Base-by-base conservation (phyloP, 2,888 invertebrate species). In the Euphydryas editha region DNA sequence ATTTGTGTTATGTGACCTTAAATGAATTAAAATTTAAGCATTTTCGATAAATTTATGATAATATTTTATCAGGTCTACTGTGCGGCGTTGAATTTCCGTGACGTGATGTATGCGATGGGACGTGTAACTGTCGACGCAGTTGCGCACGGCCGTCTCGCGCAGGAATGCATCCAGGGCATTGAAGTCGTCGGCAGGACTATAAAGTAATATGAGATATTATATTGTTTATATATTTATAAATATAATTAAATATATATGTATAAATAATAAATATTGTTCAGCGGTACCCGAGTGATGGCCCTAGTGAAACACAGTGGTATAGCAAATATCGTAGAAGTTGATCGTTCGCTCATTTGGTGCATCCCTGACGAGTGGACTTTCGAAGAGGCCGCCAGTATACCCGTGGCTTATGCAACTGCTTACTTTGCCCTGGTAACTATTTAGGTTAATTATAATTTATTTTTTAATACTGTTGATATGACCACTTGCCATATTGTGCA, bases 71-170 rank as follows among this genome's bases (percentile, higher is more conserved):
- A 90, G 96, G 94, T 68, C 0, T 63, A 68, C 70, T 97, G 95
- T 81, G 90, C 96, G 0, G 93, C 97, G 0, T 81, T 98, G 10
- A 98, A 98, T 84, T 98, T 98, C 93, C 94, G 96, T 70, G 98
- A 98, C 80, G 90, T 98, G 0, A 97, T 98, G 98, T 86, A 96
- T 15, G 96, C 97, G 0, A 96, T 96, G n/a, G 98, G 97, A 1
- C 96, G 96, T 79, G 90, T 98, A 24, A 94, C 95, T 17, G 93
- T 94, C 1, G 97, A 98, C 80, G 93, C 95, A 11, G 93, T 96
- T 10, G 95, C 95, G 1, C 47, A 44, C n/a, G 58, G 51, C 18
- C 54, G 66, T 21, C 21, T 66, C 6, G 30, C 20, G 10, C 66
- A 69, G 36, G 60, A 69, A 15, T 63, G 58, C 11, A 58, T 66